A percentile compares a stretch with the other conserved stretches of the same genome.
Conservation (phyloP, 2,888 invertebrate genomes). For the Hetaerina titia region DNA sequence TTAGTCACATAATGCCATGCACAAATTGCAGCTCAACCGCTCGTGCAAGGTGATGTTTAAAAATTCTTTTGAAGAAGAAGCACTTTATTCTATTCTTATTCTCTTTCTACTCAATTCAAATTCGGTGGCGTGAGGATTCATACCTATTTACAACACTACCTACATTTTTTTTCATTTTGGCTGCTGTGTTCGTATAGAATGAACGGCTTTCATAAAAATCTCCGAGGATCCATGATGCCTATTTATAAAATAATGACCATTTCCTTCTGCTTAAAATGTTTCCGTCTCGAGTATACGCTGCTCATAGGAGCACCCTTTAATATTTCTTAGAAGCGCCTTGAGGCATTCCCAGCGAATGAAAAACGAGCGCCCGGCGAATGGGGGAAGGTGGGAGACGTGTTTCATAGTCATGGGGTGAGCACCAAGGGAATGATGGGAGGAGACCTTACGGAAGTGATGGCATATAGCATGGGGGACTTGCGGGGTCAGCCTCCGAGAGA, state of each 20-base stretch:
- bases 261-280: constrained; percentile 1
- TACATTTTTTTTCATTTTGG: too few species aligned
- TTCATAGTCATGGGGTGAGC: neutral
- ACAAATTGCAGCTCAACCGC: too few species aligned
- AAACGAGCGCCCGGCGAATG: neutral
- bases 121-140: too few species aligned
- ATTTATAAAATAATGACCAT: neutral
- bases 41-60: too few species aligned
- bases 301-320: neutral
- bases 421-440: neutral
- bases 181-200: too few species aligned
- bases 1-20: too few species aligned
- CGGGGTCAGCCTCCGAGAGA: neutral
- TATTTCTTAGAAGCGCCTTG: neutral
- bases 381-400: neutral
- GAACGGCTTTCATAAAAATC: too few species aligned
- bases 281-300: neutral
- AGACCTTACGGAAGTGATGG: constrained; percentile 11
- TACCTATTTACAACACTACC: too few species aligned
- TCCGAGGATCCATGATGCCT: too few species aligned
- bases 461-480: neutral
- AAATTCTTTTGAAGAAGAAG: too few species aligned
- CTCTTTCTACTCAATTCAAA: too few species aligned
- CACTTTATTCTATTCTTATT: too few species aligned
- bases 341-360: constrained; percentile 22